phyloP scores from a whole-genome alignment of 2,888 invertebrate species.

The Netelia fuscicornis region DNA sequence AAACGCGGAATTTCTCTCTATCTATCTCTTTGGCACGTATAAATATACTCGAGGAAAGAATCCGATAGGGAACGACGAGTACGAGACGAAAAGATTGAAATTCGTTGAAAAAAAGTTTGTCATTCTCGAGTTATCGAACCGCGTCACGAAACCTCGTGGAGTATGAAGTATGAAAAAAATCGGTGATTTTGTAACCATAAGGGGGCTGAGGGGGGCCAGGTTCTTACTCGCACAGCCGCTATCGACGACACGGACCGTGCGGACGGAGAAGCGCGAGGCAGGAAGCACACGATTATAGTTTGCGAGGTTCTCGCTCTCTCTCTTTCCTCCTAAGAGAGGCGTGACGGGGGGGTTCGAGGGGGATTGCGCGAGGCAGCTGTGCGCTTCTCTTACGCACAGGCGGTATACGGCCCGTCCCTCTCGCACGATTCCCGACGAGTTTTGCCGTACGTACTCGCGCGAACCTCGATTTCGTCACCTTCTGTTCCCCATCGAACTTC shows the following conservation, averaged over 20 bases:
- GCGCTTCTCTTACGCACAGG: conserved; percentile 3
- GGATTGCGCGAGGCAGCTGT: conserved; percentile 2
- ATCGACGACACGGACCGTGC: conserved; percentile 75
- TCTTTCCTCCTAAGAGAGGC: conserved; percentile 36
- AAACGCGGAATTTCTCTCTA: conserved; percentile 1
- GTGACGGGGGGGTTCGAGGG: conserved; percentile 21
- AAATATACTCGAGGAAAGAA: not conserved
- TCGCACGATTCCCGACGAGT: too few relatives aligned
- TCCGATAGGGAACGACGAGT: not conserved
- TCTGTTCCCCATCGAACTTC: too few relatives aligned
- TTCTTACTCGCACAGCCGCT: conserved; percentile 72
- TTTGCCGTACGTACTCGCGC: too few relatives aligned
- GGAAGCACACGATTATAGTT: conserved; percentile 81
- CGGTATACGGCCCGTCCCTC: not conserved
- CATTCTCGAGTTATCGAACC: not conserved
- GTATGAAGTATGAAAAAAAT: conserved; percentile 71
- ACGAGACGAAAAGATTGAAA: not conserved
- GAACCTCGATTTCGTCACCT: too few relatives aligned
- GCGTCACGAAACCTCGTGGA: conserved; percentile 56
- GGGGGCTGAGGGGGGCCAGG: conserved; percentile 17
- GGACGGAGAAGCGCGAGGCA: conserved; percentile 73
- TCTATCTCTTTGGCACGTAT: conserved; percentile 18
- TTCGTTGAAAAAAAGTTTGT: not conserved
- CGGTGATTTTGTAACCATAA: conserved; percentile 39
- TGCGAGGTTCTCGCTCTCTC: conserved; percentile 59